Percentiles rank a stretch among this genome's conserved stretches.
These are phyloP conservation scores for Seladonia tumulorum DNA, from an alignment of 2,888 invertebrate species.

Conservation along the genomic window DNA sequence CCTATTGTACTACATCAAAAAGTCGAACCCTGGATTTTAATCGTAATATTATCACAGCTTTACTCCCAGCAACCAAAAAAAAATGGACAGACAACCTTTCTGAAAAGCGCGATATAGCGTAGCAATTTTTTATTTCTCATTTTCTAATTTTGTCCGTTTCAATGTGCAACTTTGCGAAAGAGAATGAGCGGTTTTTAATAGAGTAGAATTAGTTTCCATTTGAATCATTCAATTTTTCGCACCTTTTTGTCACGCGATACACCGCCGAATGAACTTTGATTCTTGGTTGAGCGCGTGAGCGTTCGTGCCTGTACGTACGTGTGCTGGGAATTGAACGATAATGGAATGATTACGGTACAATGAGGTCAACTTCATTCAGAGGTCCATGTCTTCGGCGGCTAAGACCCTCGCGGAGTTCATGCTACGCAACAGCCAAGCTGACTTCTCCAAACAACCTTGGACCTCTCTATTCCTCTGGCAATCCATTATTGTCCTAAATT, in stretches of 20 bases:
- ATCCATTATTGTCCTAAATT: background rate
- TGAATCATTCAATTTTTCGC: background rate
- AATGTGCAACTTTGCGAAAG: no score
- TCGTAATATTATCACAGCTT: background rate
- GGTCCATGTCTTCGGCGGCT: conserved; percentile 56
- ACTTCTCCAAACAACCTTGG: background rate
- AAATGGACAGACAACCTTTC: background rate
- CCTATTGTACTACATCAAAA: conserved; percentile 9
- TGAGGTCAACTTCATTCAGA: conserved; percentile 71
- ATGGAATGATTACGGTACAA: conserved; percentile 78
- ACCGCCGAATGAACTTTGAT: background rate
- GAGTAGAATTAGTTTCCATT: background rate
- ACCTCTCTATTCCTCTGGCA: background rate
- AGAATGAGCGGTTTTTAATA: no score
- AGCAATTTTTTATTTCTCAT: no score
- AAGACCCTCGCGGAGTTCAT: conserved; percentile 32
- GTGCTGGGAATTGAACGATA: conserved; percentile 73
- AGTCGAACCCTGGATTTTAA: background rate
- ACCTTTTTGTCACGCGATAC: background rate
- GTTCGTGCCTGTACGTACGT: conserved; percentile 18
- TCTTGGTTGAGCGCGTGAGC: background rate
- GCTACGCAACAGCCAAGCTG: background rate
- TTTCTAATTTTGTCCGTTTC: no score
- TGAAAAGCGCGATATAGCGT: background rate
- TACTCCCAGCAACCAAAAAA: no score